Evolutionary conservation across 2,113 vertebrate genomes (phyloP).

Genomic region (Himantopus leucocephalus): DNA sequence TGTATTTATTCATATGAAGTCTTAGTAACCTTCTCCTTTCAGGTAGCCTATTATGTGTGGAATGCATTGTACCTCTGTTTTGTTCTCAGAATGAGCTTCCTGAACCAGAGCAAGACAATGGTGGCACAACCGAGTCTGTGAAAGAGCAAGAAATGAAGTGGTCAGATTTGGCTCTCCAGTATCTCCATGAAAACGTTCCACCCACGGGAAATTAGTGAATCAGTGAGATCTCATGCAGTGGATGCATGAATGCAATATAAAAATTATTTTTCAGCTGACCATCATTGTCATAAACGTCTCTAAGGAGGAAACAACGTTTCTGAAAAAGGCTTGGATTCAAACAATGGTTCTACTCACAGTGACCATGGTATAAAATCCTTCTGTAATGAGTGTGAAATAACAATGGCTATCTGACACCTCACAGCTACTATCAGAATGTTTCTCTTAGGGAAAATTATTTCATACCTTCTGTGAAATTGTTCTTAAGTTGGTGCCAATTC

Average conservation of each 20-base stretch:
- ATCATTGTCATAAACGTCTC: background rate
- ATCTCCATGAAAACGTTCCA: conserved; percentile 92
- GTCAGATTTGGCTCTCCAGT: conserved; percentile 93
- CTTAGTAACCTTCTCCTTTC: background rate
- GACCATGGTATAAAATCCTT: background rate
- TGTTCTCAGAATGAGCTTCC: conserved; percentile 90
- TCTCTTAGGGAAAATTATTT: background rate
- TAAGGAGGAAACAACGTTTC: background rate
- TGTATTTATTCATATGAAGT: background rate
- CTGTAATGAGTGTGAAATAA: background rate
- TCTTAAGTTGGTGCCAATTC: background rate
- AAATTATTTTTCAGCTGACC: background rate
- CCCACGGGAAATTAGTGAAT: conserved; percentile 76
- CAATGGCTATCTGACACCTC: background rate
- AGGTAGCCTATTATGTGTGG: background rate
- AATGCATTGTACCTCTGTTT: background rate
- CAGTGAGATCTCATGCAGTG: background rate
- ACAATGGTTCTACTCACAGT: background rate
- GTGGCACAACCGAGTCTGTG: conserved; percentile 94
- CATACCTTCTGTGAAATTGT: background rate
- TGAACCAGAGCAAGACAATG: conserved; percentile 97
- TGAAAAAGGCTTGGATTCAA: background rate
- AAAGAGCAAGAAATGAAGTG: conserved; percentile 99
- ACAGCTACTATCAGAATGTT: background rate
- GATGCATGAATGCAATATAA: background rate